A percentile compares a stretch with the other conserved stretches of the same genome.
Evolutionary conservation across 1,140 invertebrate genomes (phyloP).

Genomic region (Drosophila littoralis): DNA sequence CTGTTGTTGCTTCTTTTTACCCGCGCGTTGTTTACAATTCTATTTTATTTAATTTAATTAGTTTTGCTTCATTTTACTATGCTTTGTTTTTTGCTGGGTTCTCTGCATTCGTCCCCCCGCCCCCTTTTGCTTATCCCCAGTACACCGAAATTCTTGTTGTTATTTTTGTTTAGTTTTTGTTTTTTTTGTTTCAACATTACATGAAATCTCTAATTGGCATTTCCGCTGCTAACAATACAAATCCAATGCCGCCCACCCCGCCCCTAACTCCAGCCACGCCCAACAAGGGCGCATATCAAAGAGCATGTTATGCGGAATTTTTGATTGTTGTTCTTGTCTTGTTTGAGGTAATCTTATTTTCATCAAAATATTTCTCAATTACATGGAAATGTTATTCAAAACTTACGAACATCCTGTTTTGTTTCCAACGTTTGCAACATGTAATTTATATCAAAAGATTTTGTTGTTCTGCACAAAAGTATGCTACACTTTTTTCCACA

Average conservation of each 20-base stretch:
- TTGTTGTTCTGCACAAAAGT: neutral
- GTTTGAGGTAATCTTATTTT: neutral
- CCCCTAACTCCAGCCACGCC: neutral
- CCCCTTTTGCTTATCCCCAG: slow-evolving; percentile 1
- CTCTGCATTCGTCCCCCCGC: neutral
- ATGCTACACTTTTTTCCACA: neutral
- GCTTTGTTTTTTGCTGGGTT: slow-evolving; percentile 3
- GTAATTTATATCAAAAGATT: neutral
- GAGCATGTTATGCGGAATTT: neutral
- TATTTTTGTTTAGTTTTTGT: slow-evolving; percentile 41
- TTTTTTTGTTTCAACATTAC: slow-evolving; percentile 40
- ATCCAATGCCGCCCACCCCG: slow-evolving; percentile 3
- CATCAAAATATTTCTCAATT: neutral
- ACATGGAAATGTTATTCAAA: neutral
- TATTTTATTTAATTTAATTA: slow-evolving; percentile 78
- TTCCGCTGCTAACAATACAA: slow-evolving; percentile 36
- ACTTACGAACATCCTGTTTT: neutral
- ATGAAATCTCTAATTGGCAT: slow-evolving; percentile 60
- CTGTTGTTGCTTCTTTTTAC: neutral
- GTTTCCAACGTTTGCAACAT: neutral
- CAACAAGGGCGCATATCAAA: neutral
- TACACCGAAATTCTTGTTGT: slow-evolving; percentile 49
- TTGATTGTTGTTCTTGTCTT: neutral
- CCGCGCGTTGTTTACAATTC: slow-evolving; percentile 48
- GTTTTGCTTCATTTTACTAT: slow-evolving; percentile 69